Evolutionary conservation across 1,140 invertebrate genomes (phyloP), one percentile per base, ranked within the genome.

Genomic region (Heliconius himera): DNA sequence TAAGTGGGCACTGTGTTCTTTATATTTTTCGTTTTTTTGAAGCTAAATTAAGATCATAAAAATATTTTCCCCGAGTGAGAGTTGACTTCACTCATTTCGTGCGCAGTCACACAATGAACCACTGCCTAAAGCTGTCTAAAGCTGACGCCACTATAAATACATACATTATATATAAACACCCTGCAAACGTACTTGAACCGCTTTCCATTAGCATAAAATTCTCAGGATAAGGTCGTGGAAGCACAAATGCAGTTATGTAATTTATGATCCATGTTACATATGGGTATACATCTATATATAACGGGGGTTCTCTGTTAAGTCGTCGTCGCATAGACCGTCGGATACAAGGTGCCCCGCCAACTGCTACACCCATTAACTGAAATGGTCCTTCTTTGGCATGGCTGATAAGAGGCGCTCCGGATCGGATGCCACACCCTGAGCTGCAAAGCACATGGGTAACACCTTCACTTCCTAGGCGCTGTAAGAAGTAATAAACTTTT

Each of bases 221-320:
- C 36, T 89, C 84, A 6, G 91, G 88, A 72, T 91, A 92, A 0
- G 92, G 86, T 16, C 83, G 80, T 4, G 92, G 92, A 13, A 92
- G 77, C 4, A 87, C 80, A 73, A 87, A 83, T 0, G 91, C 92
- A 0, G 91, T 88, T 26, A 93, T 82, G 2, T 89, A 88, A 38
- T 92, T 93, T 16, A 89, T 84, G 6, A 92, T 89, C 92, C 92
- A 93, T 9, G 82, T 84, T 9, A 82, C 80, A 72, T 92, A 93
- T 1, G 92, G 92, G 76, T 87, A 93, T 2, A 93, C 85, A 73
- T 93, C 92, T 16, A 93, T 90, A 75, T 88, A 93, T 0, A 93
- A 79, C 0, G 92, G 92, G 1, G 90, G 91, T 60, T 92, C 89
- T 8, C 60, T 82, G 75, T 90, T 93, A 20, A 92, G 81, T 6